These are phyloP conservation scores for Cheilosia urbana DNA, from an alignment of 2,888 invertebrate species.

Conservation along the genomic window DNA sequence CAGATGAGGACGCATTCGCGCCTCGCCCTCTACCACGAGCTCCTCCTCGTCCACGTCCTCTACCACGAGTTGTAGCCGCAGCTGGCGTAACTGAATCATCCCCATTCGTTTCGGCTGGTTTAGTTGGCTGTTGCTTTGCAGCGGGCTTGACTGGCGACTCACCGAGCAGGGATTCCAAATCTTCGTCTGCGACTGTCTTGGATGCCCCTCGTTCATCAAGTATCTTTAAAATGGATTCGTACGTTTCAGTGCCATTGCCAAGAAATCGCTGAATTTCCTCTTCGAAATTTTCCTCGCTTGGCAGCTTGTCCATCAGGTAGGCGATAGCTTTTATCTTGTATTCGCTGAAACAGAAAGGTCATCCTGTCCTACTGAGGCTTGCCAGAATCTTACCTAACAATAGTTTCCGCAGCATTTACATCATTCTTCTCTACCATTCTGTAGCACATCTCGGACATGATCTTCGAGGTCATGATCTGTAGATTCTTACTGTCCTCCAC, in stretches of 20 bases:
- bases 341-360: constrained; percentile 80
- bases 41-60: constrained; percentile 77
- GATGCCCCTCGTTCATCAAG: constrained; percentile 77
- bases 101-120: constrained; percentile 4
- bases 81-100: constrained; percentile 18
- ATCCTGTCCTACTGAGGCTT: background rate
- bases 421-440: constrained; percentile 87
- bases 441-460: constrained; percentile 90
- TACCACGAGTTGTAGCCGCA: constrained; percentile 52
- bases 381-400: constrained; percentile 84
- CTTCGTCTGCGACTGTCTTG: constrained; percentile 35
- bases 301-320: constrained; percentile 84
- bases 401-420: constrained; percentile 84
- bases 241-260: constrained; percentile 77
- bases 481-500: constrained; percentile 85
- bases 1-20: constrained; percentile 60
- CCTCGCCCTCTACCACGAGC: constrained; percentile 77
- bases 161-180: constrained; percentile 38
- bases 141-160: constrained; percentile 11
- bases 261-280: constrained; percentile 84
- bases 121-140: constrained; percentile 35
- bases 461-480: constrained; percentile 89
- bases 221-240: constrained; percentile 79
- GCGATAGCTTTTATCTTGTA: constrained; percentile 85
- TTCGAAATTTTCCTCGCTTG: constrained; percentile 84